Evolutionary conservation across 1,140 invertebrate species (phyloP).

Genomic region (Rhopalosiphum padi): DNA sequence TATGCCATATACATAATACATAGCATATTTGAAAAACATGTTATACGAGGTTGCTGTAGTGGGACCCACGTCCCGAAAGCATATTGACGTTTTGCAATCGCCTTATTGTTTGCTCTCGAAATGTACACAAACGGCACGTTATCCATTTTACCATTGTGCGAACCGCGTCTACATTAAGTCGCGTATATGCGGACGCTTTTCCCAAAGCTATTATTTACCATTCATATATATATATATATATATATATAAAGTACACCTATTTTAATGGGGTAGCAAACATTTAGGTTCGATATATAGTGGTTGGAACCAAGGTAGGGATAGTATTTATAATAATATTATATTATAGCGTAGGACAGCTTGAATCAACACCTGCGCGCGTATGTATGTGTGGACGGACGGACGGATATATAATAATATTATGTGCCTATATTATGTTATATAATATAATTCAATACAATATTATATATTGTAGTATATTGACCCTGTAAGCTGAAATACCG

Average conservation of each 20-base stretch:
- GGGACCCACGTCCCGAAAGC: not conserved
- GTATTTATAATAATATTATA: not conserved
- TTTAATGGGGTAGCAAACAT: slow-evolving; percentile 40
- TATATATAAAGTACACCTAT: not conserved
- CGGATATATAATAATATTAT: too few species aligned
- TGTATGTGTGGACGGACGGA: not conserved
- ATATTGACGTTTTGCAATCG: slow-evolving; percentile 17
- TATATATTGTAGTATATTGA: not conserved
- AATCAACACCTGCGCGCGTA: not conserved
- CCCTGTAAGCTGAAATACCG: too few species aligned
- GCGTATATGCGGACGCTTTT: not conserved
- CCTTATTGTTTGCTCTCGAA: slow-evolving; percentile 22
- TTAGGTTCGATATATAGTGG: not conserved
- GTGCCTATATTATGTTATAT: not conserved
- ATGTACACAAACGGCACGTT: slow-evolving; percentile 16
- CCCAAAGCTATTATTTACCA: not conserved
- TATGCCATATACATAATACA: not conserved
- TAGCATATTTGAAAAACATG: not conserved
- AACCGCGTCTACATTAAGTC: not conserved
- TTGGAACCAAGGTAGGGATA: not conserved
- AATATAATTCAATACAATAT: not conserved
- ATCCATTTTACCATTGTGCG: slow-evolving; percentile 30
- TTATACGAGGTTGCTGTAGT: not conserved
- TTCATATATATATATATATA: not conserved
- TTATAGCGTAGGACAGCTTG: not conserved